Base-by-base conservation (phyloP, 1,140 invertebrate genomes). In the Bombus breviceps region DNA sequence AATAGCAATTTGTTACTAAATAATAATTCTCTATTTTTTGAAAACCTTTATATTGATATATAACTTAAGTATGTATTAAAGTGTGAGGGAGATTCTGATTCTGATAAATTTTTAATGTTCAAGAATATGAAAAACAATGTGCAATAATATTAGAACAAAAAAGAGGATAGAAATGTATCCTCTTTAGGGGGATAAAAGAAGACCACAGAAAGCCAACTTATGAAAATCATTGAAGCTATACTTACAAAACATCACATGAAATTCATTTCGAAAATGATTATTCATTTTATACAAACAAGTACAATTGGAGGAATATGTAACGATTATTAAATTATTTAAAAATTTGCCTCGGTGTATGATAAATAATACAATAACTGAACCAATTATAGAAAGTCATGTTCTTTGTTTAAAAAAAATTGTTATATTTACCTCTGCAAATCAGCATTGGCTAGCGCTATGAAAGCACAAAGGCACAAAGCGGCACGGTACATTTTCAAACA, bases 341-440 rank as follows among this genome's bases (percentile, higher is more conserved):
- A n/a, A 62, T 32, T 32, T 32, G 12, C 22, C 64, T 68, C n/a
- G 0, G 1, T 28, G 41, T 5, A 66, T 41, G 18, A 2, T 28
- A 22, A 28, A 79, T 28, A 9, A 32, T 28, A 37, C 3, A 68
- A 88, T 73, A 59, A 25, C 66, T 66, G 10, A n/a, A 3, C 8
- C 3, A 64, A 64, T 32, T 39, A 13, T 15, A 64, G 28, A 81
- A 72, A 68, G 43, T 81, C 8, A 57, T 84, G 5, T 57, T 34
- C 39, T 57, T 66, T 74, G 62, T 78, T 77, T 22, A 47, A 78
- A 39, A 32, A 32, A 32, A 18, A 62, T 28, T 72, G 53, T 53
- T 80, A 47, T 79, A 66, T 82, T 92, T 86, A 93, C 93, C 92
- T 92, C 3, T 88, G 32, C 0, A 93, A 15, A 15, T 89, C 12